phyloP scores from a whole-genome alignment of 2,888 invertebrate genomes.

The Orthosia incerta region DNA sequence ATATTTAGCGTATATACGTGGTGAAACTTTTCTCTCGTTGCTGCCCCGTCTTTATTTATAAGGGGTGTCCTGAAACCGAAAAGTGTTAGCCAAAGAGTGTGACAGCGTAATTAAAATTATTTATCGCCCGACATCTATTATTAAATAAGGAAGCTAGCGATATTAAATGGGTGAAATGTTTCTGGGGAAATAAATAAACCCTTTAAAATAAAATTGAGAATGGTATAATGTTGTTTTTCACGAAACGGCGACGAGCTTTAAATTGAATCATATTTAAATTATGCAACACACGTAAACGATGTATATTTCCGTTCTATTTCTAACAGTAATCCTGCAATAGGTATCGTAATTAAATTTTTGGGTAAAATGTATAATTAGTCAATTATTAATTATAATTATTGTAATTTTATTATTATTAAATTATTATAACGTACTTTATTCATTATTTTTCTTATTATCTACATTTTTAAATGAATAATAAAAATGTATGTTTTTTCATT shows the following conservation, averaged over 20 bases:
- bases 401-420: no score
- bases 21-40: neutral
- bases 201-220: neutral
- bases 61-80: slow-evolving; percentile 41
- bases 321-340: no score
- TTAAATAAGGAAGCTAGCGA: slow-evolving; percentile 49
- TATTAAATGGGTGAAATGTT: slow-evolving; percentile 42
- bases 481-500: no score
- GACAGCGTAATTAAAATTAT: slow-evolving; percentile 62
- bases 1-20: neutral
- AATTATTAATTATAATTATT: no score
- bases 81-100: slow-evolving; percentile 39
- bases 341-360: no score
- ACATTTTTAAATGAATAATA: no score
- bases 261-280: no score
- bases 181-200: neutral
- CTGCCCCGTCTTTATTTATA: slow-evolving; percentile 30
- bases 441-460: no score
- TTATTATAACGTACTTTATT: no score
- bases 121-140: slow-evolving; percentile 52
- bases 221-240: neutral
- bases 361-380: no score
- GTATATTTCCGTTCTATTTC: no score
- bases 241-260: neutral
- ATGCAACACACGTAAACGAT: no score